Conservation (phyloP, 2,797 vertebrate species). For the Simalia tracyae region DNA sequence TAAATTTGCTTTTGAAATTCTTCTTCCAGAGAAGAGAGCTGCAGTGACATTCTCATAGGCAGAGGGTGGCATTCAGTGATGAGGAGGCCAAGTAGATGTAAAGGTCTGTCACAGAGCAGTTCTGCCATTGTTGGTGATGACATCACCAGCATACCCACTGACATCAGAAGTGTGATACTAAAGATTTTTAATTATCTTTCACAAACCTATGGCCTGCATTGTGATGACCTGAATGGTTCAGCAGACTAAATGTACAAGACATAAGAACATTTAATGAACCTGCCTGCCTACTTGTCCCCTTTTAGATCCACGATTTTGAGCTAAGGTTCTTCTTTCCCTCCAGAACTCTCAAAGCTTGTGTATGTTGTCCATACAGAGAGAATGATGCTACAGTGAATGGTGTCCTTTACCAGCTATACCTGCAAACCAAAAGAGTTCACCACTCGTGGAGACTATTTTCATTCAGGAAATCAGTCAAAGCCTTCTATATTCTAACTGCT, state of each 20-base stretch:
- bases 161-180: background rate
- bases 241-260: background rate
- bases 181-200: background rate
- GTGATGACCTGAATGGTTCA: background rate
- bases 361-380: background rate
- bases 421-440: background rate
- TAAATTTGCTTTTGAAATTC: background rate
- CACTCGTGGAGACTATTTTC: constrained; percentile 45
- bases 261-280: background rate
- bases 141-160: background rate
- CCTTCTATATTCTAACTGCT: constrained; percentile 52
- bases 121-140: background rate
- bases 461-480: constrained; percentile 64
- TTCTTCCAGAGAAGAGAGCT: background rate
- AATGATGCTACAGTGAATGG: background rate
- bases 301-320: background rate
- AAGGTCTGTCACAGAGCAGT: background rate
- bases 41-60: background rate
- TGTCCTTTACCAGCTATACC: constrained; percentile 37
- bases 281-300: background rate
- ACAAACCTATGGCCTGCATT: background rate
- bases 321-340: background rate
- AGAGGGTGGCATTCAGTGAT: background rate
- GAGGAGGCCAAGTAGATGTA: background rate
- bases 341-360: background rate